These are phyloP conservation scores for Enteromius anoplus DNA, from an alignment of 2,797 vertebrate genomes.

Conservation along the genomic window DNA sequence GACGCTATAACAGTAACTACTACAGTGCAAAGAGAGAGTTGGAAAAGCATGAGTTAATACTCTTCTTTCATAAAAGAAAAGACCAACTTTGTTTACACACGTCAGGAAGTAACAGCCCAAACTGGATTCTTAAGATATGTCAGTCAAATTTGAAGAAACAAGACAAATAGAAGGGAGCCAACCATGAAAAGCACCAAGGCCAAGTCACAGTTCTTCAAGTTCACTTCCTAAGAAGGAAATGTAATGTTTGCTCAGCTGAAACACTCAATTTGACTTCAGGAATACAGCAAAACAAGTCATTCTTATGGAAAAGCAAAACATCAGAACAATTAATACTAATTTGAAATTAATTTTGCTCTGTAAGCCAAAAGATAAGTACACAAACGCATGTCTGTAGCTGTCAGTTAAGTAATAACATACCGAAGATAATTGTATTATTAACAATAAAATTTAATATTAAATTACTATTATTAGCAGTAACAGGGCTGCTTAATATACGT, in stretches of 20 bases:
- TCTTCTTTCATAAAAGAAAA: not conserved
- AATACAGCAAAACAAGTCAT: conserved; percentile 4
- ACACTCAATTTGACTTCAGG: not conserved
- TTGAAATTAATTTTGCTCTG: not conserved
- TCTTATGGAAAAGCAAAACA: not conserved
- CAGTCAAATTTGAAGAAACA: conserved; percentile 2
- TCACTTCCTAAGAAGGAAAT: conserved; percentile 29
- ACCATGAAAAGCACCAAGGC: not conserved
- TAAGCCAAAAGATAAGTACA: not conserved
- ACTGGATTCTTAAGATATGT: not conserved
- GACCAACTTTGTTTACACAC: not conserved
- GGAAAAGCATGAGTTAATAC: not conserved
- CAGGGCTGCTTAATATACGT: not conserved
- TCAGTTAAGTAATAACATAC: not conserved
- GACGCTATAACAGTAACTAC: not conserved
- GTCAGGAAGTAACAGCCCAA: not conserved
- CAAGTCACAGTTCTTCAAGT: not conserved
- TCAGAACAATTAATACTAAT: not conserved
- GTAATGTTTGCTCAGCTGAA: conserved; percentile 5
- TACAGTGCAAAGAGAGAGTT: not conserved
- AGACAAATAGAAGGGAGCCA: not conserved
- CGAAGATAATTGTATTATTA: not conserved
- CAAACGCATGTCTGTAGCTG: not conserved
- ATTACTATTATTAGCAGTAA: not conserved
- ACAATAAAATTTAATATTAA: not conserved